These are phyloP conservation scores for Poecilobothrus nobilitatus DNA, from an alignment of 2,888 invertebrate species.

Conservation along the genomic window DNA sequence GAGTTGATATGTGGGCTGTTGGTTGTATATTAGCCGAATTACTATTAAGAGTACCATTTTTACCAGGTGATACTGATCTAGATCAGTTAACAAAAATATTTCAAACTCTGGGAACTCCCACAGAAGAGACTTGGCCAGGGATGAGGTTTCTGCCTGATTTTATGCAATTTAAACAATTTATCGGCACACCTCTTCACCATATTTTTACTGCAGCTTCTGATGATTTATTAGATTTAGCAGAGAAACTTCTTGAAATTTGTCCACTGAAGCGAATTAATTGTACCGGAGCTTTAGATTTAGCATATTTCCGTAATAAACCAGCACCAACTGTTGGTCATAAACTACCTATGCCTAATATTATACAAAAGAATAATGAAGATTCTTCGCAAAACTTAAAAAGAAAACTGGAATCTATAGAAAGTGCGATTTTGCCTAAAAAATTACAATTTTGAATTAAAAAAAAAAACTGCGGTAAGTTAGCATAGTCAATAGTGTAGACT, in stretches of 20 bases:
- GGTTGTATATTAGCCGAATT: conserved; percentile 97
- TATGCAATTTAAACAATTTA: conserved; percentile 82
- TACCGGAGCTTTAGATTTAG: conserved; percentile 76
- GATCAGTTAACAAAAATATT: conserved; percentile 95
- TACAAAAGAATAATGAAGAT: conserved; percentile 36
- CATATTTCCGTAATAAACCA: conserved; percentile 86
- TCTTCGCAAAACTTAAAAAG: conserved; percentile 58
- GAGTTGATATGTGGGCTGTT: conserved; percentile 98
- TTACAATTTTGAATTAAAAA: conserved; percentile 49
- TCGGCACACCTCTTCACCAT: conserved; percentile 73
- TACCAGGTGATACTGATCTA: conserved; percentile 94
- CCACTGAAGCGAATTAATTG: conserved; percentile 76
- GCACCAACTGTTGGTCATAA: conserved; percentile 76
- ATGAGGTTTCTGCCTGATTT: conserved; percentile 76
- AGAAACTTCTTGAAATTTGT: conserved; percentile 67
- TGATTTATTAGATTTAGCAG: conserved; percentile 77
- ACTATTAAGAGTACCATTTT: conserved; percentile 78
- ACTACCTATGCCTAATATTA: conserved; percentile 51
- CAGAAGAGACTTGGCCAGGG: conserved; percentile 85
- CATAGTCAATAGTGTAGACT: too few species aligned
- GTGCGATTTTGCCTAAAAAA: conserved; percentile 51
- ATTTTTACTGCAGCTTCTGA: conserved; percentile 94
- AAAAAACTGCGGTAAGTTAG: too few species aligned
- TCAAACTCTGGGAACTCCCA: conserved; percentile 89
- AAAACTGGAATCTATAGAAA: conserved; percentile 55